A percentile compares a stretch with the other conserved stretches of the same genome.
phyloP scores from a whole-genome alignment of 2,888 invertebrate species.

The Apamea epomidion region DNA sequence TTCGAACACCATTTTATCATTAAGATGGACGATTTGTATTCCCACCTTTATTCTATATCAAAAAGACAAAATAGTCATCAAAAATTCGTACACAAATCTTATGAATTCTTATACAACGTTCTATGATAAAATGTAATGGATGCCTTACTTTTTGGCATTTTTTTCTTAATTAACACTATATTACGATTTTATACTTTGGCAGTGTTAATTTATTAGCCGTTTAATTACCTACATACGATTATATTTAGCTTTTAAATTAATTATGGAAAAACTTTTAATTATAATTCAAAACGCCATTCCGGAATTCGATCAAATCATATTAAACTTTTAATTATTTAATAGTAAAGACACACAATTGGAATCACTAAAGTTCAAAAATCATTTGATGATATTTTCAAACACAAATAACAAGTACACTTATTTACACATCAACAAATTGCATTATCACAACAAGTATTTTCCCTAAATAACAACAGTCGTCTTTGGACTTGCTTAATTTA shows the following conservation, averaged over 20 bases:
- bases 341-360: slow-evolving; percentile 64
- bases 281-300: slow-evolving; percentile 54
- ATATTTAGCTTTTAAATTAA: slow-evolving; percentile 56
- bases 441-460: slow-evolving; percentile 87
- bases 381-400: slow-evolving; percentile 78
- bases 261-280: slow-evolving; percentile 49
- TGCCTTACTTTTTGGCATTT: slow-evolving; percentile 77
- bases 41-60: slow-evolving; percentile 73
- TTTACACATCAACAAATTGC: slow-evolving; percentile 84
- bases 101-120: slow-evolving; percentile 75
- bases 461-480: slow-evolving; percentile 87
- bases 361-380: slow-evolving; percentile 70
- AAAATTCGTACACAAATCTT: slow-evolving; percentile 87
- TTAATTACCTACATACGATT: slow-evolving; percentile 67
- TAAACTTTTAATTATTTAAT: slow-evolving; percentile 59
- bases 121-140: slow-evolving; percentile 75
- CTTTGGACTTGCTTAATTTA: slow-evolving; percentile 82
- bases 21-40: slow-evolving; percentile 81
- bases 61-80: slow-evolving; percentile 86
- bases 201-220: slow-evolving; percentile 85
- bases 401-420: slow-evolving; percentile 77
- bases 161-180: slow-evolving; percentile 75
- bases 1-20: slow-evolving; percentile 68
- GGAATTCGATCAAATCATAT: slow-evolving; percentile 59
- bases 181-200: slow-evolving; percentile 85